Percentiles rank a stretch among this genome's conserved stretches.
phyloP scores from a whole-genome alignment of 2,888 invertebrate species.

The Sicus ferrugineus region DNA sequence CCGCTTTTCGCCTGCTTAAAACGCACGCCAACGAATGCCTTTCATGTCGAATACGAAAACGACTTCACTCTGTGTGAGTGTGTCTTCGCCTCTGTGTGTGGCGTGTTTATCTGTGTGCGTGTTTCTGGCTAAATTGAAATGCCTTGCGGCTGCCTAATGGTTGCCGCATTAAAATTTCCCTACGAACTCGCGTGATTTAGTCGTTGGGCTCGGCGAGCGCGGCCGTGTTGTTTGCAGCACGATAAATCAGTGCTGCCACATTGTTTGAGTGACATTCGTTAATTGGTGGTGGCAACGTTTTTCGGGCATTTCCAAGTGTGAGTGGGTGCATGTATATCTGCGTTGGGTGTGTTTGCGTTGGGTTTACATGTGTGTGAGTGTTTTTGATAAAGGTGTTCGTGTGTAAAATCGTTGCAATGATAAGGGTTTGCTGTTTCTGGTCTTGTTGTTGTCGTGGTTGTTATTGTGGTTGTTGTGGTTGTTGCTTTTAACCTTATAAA shows the following conservation, averaged over 20 bases:
- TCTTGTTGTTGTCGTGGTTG: neutral
- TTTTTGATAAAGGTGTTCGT: too few species aligned
- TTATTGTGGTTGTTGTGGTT: neutral
- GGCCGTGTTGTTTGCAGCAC: neutral
- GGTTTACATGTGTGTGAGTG: neutral
- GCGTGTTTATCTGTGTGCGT: neutral
- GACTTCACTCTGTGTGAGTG: neutral
- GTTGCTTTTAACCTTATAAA: neutral
- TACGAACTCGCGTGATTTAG: conserved; percentile 7
- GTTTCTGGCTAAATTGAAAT: conserved; percentile 19
- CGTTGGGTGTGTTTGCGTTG: neutral
- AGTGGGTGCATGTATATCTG: too few species aligned
- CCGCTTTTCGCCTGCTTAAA: neutral
- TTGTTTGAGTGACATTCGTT: conserved; percentile 27
- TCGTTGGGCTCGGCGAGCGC: neutral
- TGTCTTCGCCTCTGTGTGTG: neutral
- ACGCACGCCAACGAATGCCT: neutral
- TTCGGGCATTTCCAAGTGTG: too few species aligned
- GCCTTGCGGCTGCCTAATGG: conserved; percentile 24
- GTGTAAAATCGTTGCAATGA: too few species aligned
- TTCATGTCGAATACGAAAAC: neutral
- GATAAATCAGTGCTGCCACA: conserved; percentile 27
- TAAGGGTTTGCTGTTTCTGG: neutral
- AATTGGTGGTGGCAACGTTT: conserved; percentile 19
- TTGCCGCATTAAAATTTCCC: conserved; percentile 25